Conservation (phyloP, 2,888 invertebrate genomes). For the Druceiella hillmani region DNA sequence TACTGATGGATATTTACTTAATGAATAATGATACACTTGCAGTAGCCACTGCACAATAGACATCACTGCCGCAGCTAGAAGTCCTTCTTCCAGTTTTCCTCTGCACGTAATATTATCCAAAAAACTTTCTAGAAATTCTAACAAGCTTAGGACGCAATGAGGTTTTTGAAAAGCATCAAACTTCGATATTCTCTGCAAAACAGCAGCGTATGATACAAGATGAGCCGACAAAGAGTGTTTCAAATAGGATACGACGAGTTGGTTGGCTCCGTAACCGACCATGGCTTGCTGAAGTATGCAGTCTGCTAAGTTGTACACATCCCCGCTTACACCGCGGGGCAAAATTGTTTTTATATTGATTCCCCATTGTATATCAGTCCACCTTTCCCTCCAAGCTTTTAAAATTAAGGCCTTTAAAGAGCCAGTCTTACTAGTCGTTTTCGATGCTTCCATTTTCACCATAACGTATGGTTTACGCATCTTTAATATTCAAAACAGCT, state of each 20-base stretch:
- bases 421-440: slow-evolving; percentile 79
- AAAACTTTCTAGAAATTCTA: slow-evolving; percentile 77
- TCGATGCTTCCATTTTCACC: slow-evolving; percentile 63
- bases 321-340: slow-evolving; percentile 87
- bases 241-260: slow-evolving; percentile 84
- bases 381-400: slow-evolving; percentile 91
- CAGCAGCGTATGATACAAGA: slow-evolving; percentile 86
- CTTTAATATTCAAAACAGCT: slow-evolving; percentile 1
- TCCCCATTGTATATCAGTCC: slow-evolving; percentile 95
- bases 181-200: slow-evolving; percentile 80
- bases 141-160: slow-evolving; percentile 78
- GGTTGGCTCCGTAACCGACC: slow-evolving; percentile 89
- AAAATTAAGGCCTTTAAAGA: slow-evolving; percentile 73
- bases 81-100: slow-evolving; percentile 83
- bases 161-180: slow-evolving; percentile 84
- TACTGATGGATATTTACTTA: slow-evolving; percentile 41
- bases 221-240: slow-evolving; percentile 89
- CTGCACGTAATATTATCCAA: slow-evolving; percentile 60
- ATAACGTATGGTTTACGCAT: slow-evolving; percentile 23
- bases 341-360: slow-evolving; percentile 91
- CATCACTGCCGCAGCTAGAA: slow-evolving; percentile 77
- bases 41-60: slow-evolving; percentile 77
- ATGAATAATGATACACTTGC: slow-evolving; percentile 60
- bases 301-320: slow-evolving; percentile 88
- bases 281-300: slow-evolving; percentile 91